These are phyloP conservation scores for Sardinella longiceps DNA, from an alignment of 2,797 vertebrate species.

Conservation along the genomic window DNA sequence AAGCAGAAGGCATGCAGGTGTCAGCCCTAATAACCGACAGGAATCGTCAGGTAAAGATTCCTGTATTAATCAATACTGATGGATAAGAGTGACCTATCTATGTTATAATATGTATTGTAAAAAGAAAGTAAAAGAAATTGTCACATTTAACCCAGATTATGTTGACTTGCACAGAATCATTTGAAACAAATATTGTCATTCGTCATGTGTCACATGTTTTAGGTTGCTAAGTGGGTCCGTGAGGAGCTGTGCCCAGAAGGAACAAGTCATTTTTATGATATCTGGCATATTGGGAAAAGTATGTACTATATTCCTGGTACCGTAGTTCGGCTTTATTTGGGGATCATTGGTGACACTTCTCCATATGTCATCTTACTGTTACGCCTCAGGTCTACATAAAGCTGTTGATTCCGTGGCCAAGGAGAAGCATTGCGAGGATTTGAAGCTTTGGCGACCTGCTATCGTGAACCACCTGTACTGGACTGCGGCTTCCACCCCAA, in stretches of 20 bases:
- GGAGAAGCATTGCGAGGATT: background rate
- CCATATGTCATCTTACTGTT: background rate
- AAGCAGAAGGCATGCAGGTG: background rate
- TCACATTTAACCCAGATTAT: background rate
- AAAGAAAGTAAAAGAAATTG: too few species aligned
- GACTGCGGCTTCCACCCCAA: background rate
- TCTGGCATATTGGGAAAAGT: constrained; percentile 13
- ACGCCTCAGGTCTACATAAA: background rate
- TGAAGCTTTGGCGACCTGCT: background rate
- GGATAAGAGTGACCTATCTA: too few species aligned
- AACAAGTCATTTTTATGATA: background rate
- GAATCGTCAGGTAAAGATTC: background rate
- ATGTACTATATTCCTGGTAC: background rate
- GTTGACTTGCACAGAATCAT: background rate
- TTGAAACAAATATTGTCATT: background rate
- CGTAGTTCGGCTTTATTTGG: background rate
- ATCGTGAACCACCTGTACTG: background rate
- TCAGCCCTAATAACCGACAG: background rate
- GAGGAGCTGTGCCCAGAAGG: background rate
- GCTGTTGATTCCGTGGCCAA: background rate
- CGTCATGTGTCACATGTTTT: background rate
- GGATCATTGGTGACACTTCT: background rate
- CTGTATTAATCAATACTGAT: too few species aligned
- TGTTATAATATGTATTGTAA: too few species aligned
- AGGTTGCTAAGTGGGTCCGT: background rate